These are phyloP conservation scores for Oedothorax gibbosus DNA, from an alignment of 1,140 invertebrate species.

Conservation along the genomic window DNA sequence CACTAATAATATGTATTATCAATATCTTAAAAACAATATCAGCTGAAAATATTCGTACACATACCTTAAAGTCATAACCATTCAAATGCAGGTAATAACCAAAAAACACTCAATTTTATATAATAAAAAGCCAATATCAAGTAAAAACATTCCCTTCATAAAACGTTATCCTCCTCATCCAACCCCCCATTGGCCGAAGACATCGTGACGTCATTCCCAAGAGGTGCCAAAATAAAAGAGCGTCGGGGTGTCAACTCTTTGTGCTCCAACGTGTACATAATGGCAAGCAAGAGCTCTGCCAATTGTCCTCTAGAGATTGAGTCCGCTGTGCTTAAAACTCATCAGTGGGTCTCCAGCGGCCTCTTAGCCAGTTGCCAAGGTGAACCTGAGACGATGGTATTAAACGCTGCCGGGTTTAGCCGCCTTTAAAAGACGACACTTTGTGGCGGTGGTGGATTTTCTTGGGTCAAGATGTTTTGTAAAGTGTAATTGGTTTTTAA, in stretches of 20 bases:
- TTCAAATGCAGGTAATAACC: neutral
- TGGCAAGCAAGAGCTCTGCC: constrained; percentile 43
- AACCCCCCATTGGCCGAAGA: constrained; percentile 24
- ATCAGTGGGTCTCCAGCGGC: constrained; percentile 47
- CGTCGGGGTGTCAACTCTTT: constrained; percentile 40
- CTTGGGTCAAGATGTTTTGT: too few species aligned
- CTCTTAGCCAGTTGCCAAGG: constrained; percentile 45
- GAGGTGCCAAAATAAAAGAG: constrained; percentile 46
- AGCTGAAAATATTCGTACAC: too few species aligned
- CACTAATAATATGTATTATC: too few species aligned
- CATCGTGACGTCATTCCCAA: constrained; percentile 22
- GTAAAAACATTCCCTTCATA: neutral
- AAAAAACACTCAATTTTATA: neutral
- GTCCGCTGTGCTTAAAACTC: constrained; percentile 53
- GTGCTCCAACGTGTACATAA: constrained; percentile 54
- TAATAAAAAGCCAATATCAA: neutral
- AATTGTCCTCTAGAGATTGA: constrained; percentile 51
- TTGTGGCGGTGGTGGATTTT: too few species aligned
- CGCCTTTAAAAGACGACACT: neutral
- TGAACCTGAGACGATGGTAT: constrained; percentile 56
- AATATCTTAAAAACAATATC: too few species aligned
- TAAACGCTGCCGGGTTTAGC: constrained; percentile 37
- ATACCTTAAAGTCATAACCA: neutral
- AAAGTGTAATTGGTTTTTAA: too few species aligned
- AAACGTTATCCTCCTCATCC: neutral